phyloP scores from a whole-genome alignment of 2,113 vertebrate species.

The Pygoscelis antarcticus region DNA sequence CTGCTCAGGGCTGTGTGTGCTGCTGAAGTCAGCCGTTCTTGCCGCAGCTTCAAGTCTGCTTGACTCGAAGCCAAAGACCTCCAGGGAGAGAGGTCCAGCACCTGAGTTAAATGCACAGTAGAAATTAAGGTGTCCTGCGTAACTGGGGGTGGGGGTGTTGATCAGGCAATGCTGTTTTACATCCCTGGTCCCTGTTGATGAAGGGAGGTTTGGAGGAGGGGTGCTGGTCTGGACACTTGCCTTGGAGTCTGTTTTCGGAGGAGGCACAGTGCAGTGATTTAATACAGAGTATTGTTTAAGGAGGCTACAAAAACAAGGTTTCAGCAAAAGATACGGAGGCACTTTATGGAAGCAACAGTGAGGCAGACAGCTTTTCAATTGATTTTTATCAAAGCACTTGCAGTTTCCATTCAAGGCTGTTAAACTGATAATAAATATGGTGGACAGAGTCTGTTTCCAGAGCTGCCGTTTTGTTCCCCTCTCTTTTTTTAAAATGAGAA shows the following conservation, averaged over 20 bases:
- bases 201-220: background rate
- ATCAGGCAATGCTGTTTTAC: background rate
- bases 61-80: background rate
- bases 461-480: background rate
- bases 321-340: slow-evolving; percentile 36
- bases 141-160: background rate
- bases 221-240: background rate
- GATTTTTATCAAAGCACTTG: slow-evolving; percentile 61
- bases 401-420: slow-evolving; percentile 50
- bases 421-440: slow-evolving; percentile 50
- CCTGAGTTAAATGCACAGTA: background rate
- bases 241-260: background rate
- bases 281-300: slow-evolving; percentile 15
- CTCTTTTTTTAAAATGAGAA: background rate
- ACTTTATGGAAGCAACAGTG: slow-evolving; percentile 40
- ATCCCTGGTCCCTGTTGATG: background rate
- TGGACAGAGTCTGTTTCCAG: slow-evolving; percentile 4
- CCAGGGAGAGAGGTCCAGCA: background rate
- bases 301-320: slow-evolving; percentile 37
- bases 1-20: background rate
- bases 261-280: background rate
- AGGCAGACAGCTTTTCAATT: slow-evolving; percentile 56
- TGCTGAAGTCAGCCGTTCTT: background rate
- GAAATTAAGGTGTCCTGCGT: background rate
- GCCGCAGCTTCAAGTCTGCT: background rate